Conservation (phyloP, 2,113 vertebrate genomes). For the Periophthalmus modestus region DNA sequence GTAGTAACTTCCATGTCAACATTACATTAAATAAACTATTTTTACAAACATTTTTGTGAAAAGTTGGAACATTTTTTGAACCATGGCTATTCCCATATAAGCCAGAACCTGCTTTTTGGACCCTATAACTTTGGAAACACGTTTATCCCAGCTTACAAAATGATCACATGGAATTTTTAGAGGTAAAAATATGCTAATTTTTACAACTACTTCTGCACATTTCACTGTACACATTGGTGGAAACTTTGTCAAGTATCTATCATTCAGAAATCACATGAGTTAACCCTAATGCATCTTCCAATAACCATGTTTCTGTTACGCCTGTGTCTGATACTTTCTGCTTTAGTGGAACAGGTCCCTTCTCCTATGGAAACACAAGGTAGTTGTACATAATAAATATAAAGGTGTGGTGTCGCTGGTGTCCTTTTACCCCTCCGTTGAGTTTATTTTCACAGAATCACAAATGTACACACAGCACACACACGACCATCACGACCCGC, state of each 20-base stretch:
- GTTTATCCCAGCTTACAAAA: too few relatives aligned
- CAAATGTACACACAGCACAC: slow-evolving; percentile 41
- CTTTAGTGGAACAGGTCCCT: neutral
- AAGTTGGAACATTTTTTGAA: neutral
- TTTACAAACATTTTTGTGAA: neutral
- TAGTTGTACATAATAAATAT: slow-evolving; percentile 69
- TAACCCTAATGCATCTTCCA: neutral
- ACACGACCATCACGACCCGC: slow-evolving; percentile 28
- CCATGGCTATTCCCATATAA: too few relatives aligned
- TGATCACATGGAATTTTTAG: neutral
- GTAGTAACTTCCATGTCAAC: neutral
- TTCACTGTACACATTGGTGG: neutral
- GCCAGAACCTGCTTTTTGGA: neutral
- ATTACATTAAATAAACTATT: neutral
- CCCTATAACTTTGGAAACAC: neutral
- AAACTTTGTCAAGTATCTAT: neutral
- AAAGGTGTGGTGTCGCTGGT: slow-evolving; percentile 72
- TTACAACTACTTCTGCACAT: neutral
- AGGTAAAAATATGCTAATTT: neutral
- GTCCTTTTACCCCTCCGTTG: slow-evolving; percentile 36
- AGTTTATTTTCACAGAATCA: slow-evolving; percentile 43
- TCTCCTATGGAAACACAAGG: slow-evolving; percentile 31
- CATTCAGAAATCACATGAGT: neutral
- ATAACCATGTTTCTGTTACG: too few relatives aligned
- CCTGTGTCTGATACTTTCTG: neutral